Evolutionary conservation across 2,888 invertebrate genomes (phyloP).

Genomic region (Latheticus oryzae): DNA sequence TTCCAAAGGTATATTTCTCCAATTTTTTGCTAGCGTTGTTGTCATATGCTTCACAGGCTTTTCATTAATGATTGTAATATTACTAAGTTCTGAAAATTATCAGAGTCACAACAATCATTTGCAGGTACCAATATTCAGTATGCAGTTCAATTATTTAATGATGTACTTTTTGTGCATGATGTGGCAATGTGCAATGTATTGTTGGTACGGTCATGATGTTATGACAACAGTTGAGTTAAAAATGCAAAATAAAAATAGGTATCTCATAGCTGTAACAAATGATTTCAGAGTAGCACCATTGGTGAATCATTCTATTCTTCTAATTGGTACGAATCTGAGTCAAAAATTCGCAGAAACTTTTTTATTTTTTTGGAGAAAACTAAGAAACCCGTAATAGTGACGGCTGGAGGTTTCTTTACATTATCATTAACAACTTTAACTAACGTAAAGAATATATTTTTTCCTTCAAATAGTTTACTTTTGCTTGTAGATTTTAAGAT

Average conservation of each 20-base stretch:
- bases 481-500: conserved; percentile 48
- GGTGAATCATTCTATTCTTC: conserved; percentile 62
- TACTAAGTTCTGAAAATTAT: conserved; percentile 27
- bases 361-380: conserved; percentile 65
- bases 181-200: conserved; percentile 35
- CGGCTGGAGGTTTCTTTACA: conserved; percentile 65
- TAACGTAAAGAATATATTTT: conserved; percentile 4
- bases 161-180: conserved; percentile 39
- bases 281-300: conserved; percentile 64
- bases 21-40: conserved; percentile 36
- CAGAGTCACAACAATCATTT: conserved; percentile 13
- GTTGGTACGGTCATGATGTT: conserved; percentile 39
- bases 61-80: conserved; percentile 32
- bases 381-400: conserved; percentile 65
- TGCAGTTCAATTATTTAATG: conserved; percentile 20
- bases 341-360: conserved; percentile 61
- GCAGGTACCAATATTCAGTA: conserved; percentile 22
- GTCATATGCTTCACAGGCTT: conserved; percentile 41
- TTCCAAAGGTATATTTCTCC: conserved; percentile 33
- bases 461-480: conserved; percentile 23
- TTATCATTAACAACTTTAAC: conserved; percentile 66
- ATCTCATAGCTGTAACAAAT: too few relatives aligned
- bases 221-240: conserved; percentile 29
- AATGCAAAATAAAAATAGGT: too few relatives aligned
- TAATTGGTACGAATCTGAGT: conserved; percentile 61